A percentile compares a stretch with the other conserved stretches of the same genome.
phyloP scores from a whole-genome alignment of 2,888 invertebrate genomes.

The Drosophila colorata region DNA sequence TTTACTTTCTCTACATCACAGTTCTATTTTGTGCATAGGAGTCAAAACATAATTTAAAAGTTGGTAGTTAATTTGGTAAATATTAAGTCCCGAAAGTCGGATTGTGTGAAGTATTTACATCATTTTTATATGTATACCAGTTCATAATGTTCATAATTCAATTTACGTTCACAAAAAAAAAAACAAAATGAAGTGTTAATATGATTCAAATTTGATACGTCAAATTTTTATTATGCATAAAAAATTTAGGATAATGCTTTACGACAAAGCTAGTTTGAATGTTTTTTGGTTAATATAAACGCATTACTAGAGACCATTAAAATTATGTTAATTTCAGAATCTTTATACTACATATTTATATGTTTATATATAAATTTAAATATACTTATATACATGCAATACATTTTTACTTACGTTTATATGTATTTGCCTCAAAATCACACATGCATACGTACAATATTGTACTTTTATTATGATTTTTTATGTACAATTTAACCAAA shows the following conservation, averaged over 20 bases:
- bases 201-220: slow-evolving; percentile 19
- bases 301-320: slow-evolving; percentile 34
- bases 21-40: slow-evolving; percentile 18
- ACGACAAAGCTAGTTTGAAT: slow-evolving; percentile 34
- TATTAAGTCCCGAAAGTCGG: slow-evolving; percentile 6
- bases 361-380: slow-evolving; percentile 63
- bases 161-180: slow-evolving; percentile 31
- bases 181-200: slow-evolving; percentile 31
- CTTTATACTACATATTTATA: slow-evolving; percentile 57
- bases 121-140: slow-evolving; percentile 20
- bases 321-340: slow-evolving; percentile 61
- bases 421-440: slow-evolving; percentile 57
- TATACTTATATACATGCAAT: slow-evolving; percentile 47
- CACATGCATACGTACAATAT: slow-evolving; percentile 57
- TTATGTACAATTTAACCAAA: slow-evolving; percentile 64
- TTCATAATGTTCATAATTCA: slow-evolving; percentile 12
- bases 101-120: slow-evolving; percentile 29
- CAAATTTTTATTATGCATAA: slow-evolving; percentile 15
- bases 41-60: slow-evolving; percentile 23
- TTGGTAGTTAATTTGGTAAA: slow-evolving; percentile 8
- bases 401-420: slow-evolving; percentile 49
- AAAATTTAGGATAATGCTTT: slow-evolving; percentile 35
- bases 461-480: slow-evolving; percentile 69
- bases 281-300: slow-evolving; percentile 48
- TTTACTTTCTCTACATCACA: slow-evolving; percentile 19